A percentile compares a stretch with the other conserved stretches of the same genome.
These are phyloP conservation scores for Eulemur macaco DNA, from an alignment of 2,113 vertebrate genomes.

Conservation along the genomic window DNA sequence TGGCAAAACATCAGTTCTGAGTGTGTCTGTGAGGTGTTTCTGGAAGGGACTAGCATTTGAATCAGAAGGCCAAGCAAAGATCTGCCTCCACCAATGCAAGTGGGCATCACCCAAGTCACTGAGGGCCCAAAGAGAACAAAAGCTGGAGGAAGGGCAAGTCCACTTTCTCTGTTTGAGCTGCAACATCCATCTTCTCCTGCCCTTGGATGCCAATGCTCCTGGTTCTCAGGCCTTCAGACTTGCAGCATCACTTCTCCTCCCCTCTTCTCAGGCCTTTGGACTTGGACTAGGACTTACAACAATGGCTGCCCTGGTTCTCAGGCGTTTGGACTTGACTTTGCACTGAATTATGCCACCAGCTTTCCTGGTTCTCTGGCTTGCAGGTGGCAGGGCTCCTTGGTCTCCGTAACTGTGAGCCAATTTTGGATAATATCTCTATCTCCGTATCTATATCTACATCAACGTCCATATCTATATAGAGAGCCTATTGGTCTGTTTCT, in stretches of 20 bases:
- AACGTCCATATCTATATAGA: background rate
- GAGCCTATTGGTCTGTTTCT: background rate
- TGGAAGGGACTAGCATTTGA: background rate
- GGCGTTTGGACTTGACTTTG: background rate
- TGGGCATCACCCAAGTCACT: background rate
- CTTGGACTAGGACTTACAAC: background rate
- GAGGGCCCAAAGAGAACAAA: background rate
- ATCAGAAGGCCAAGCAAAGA: background rate
- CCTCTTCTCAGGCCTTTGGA: background rate
- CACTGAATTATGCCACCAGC: too few species aligned
- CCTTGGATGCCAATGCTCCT: background rate
- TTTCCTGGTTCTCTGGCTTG: background rate
- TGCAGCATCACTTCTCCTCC: background rate
- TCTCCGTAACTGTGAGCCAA: background rate
- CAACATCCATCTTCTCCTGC: background rate
- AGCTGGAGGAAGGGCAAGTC: background rate
- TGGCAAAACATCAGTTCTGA: background rate
- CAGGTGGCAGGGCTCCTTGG: background rate
- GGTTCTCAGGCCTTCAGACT: background rate
- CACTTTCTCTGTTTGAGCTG: background rate
- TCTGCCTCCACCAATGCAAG: background rate
- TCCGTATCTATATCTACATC: background rate
- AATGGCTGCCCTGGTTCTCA: background rate
- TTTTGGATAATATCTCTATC: background rate
- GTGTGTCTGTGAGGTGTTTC: background rate